Evolutionary conservation across 2,888 invertebrate species (phyloP).

Genomic region (Stramonita haemastoma): DNA sequence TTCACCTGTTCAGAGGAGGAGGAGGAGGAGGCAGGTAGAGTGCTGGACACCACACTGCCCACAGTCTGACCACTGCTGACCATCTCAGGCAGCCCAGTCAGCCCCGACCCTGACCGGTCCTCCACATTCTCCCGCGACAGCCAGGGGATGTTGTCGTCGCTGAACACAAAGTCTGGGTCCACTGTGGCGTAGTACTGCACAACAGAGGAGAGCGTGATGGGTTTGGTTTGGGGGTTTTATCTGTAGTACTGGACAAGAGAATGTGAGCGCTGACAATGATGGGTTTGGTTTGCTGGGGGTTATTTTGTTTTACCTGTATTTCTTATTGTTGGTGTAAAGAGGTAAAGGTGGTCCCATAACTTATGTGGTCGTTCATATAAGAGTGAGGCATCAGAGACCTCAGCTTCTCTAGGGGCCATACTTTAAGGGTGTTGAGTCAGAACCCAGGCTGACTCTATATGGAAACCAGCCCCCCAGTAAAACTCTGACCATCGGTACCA

Average conservation of each 20-base stretch:
- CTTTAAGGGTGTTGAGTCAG: no score
- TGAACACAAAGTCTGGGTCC: slow-evolving; percentile 68
- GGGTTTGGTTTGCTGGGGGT: no score
- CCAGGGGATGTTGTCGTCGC: slow-evolving; percentile 93
- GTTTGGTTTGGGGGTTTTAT: no score
- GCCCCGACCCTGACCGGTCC: slow-evolving; percentile 65
- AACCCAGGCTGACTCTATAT: no score
- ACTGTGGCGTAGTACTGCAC: slow-evolving; percentile 95
- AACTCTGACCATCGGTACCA: no score
- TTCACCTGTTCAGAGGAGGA: slow-evolving; percentile 55
- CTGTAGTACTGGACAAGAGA: neutral
- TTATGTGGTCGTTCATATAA: no score
- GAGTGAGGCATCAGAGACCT: no score
- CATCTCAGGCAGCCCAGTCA: slow-evolving; percentile 75
- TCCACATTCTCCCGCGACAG: slow-evolving; percentile 81
- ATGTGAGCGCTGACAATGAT: neutral
- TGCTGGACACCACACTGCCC: slow-evolving; percentile 94
- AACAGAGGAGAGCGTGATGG: neutral
- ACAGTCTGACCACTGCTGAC: slow-evolving; percentile 94
- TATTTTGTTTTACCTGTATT: no score
- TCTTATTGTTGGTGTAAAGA: no score
- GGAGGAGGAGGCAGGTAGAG: slow-evolving; percentile 42
- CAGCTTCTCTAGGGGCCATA: no score
- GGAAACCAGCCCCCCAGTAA: no score
- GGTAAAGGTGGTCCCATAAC: no score